A percentile compares a stretch with the other conserved stretches of the same genome.
Evolutionary conservation across 1,140 invertebrate species (phyloP).

Genomic region (Nylanderia fulva): DNA sequence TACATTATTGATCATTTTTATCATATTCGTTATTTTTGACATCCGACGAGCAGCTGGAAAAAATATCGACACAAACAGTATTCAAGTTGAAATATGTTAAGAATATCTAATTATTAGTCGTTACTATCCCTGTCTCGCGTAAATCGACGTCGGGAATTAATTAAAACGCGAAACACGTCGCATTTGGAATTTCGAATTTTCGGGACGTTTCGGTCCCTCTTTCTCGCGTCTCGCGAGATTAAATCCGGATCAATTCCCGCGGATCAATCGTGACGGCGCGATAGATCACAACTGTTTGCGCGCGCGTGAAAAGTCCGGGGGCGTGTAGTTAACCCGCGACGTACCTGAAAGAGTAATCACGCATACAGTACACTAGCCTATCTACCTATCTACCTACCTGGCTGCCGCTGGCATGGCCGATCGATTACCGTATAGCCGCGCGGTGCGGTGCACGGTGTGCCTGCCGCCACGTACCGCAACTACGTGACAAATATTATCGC

Average conservation of each 20-base stretch:
- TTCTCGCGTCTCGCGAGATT: background rate
- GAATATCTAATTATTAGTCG: background rate
- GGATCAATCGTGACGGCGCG: background rate
- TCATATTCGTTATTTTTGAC: background rate
- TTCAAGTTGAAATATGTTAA: too few relatives aligned
- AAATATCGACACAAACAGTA: too few relatives aligned
- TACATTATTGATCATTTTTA: background rate
- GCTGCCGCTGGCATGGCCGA: conserved; percentile 63
- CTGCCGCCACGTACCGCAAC: conserved; percentile 73
- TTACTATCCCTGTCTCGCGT: background rate
- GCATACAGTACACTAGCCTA: conserved; percentile 46
- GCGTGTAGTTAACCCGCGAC: conserved; percentile 64
- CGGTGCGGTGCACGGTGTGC: conserved; percentile 56
- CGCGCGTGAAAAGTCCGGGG: conserved; percentile 64
- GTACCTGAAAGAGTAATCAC: conserved; percentile 71
- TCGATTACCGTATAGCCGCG: conserved; percentile 74
- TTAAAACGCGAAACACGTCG: background rate
- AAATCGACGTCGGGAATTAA: background rate
- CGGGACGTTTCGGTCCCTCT: background rate
- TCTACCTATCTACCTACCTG: conserved; percentile 44
- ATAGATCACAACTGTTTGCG: conserved; percentile 16
- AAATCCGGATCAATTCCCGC: background rate
- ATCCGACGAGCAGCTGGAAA: too few relatives aligned
- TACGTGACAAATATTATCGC: conserved; percentile 78
- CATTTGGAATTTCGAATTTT: background rate